Base-by-base conservation (phyloP, 2,113 vertebrate species). In the Atractosteus spatula region DNA sequence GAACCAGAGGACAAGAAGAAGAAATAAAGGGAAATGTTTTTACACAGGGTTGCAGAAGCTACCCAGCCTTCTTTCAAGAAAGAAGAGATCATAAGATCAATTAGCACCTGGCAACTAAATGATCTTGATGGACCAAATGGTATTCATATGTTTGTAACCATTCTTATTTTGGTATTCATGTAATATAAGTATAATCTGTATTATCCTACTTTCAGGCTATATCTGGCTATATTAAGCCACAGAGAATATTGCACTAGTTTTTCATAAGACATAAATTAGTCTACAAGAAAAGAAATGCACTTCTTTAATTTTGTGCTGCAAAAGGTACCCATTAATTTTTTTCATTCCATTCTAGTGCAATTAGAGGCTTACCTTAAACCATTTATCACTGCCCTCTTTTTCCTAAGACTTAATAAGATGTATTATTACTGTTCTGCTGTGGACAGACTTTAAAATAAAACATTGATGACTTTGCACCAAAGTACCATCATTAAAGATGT, bases 261-360 rank as follows among this genome's bases (percentile, higher is more conserved):
- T 79, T 79, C 82, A 80, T 76, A 83, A 73, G 77, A 73, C 76
- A 80, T 80, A 80, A 87, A 82, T 88, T 86, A 86, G 75, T 77
- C 69, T 66, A 80, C 76, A 68, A 79, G 73, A 74, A 55, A 51
- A 67, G 86, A 42, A 80, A 80, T 55, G 10, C 17, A 29, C 79
- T 65, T 61, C 72, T 73, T 64, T 64, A 64, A 64, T 64, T 64
- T 41, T 41, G 71, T 75, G 70, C 71, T 80, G 76, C 78, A 77
- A 70, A 74, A 66, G 55, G 62, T 45, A 61, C 62, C 62, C 51
- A 71, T 71, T 75, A 64, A 71, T 67, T 41, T 76, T 42, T 51
- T 72, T 74, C 54, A 55, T 70, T 71, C 51, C 55, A 72, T 73
- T 66, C 68, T 29, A 14, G 43, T 54, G 62, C 69, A 77, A 74